Evolutionary conservation across 2,113 vertebrate genomes (phyloP).

Genomic region (Indicator maculatus): DNA sequence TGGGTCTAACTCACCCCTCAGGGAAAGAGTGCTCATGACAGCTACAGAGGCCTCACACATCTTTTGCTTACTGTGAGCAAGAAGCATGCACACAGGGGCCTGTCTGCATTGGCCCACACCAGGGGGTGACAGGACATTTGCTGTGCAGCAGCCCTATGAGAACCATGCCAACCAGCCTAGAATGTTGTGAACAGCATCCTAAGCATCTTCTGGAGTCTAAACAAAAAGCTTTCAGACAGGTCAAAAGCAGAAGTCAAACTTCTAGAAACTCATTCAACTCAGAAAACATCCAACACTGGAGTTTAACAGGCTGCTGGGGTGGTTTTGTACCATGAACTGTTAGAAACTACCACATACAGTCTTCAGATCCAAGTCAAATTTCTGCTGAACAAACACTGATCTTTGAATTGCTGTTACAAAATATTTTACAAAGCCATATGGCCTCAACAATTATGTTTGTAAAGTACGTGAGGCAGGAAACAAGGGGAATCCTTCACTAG

Average conservation of each 20-base stretch:
- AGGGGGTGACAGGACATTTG: fast-evolving
- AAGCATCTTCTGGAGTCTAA: background rate
- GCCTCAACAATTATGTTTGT: background rate
- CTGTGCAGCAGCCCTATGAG: fast-evolving
- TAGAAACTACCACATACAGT: background rate
- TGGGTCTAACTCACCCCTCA: fast-evolving
- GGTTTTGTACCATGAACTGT: background rate
- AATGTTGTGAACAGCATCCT: fast-evolving
- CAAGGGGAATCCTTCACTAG: background rate
- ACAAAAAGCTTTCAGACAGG: fast-evolving
- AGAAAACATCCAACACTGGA: background rate
- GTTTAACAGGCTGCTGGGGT: background rate
- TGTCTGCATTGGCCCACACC: fast-evolving
- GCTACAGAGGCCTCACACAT: fast-evolving
- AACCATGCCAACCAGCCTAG: fast-evolving
- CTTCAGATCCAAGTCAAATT: background rate
- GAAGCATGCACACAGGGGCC: background rate
- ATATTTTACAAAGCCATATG: fast-evolving
- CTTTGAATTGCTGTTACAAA: background rate
- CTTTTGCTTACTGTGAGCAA: fast-evolving
- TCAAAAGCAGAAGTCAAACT: background rate
- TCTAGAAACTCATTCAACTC: background rate
- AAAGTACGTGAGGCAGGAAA: background rate
- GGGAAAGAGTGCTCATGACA: too few species aligned
- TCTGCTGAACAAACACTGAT: background rate